phyloP scores from a whole-genome alignment of 2,113 vertebrate genomes.

The Hippocampus mohnikei region DNA sequence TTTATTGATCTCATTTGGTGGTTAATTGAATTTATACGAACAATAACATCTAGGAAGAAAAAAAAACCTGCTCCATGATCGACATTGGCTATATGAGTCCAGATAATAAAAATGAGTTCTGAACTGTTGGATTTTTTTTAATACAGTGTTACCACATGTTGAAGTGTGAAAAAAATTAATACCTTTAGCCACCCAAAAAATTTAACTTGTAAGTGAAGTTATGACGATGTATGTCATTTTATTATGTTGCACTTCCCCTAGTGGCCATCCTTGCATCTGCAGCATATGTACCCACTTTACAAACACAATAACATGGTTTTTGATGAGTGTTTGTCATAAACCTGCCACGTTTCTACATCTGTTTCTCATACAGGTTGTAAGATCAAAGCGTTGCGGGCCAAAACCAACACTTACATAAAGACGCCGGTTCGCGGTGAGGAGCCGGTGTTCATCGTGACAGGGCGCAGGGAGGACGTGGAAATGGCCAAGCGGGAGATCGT shows the following conservation, averaged over 20 bases:
- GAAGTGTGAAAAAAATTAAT: too few relatives aligned
- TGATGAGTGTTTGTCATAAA: neutral
- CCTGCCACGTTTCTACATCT: neutral
- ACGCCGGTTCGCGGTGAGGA: conserved; percentile 92
- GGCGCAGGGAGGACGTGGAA: conserved; percentile 92
- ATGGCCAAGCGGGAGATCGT: conserved; percentile 96
- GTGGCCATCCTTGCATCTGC: neutral
- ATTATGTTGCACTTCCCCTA: neutral
- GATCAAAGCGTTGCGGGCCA: conserved; percentile 94
- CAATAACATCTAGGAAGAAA: too few relatives aligned
- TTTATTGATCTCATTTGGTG: too few relatives aligned
- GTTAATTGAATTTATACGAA: too few relatives aligned
- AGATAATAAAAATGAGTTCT: neutral
- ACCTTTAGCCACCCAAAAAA: too few relatives aligned
- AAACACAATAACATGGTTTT: neutral
- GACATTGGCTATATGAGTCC: neutral
- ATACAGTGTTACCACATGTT: too few relatives aligned
- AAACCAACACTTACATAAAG: conserved; percentile 98
- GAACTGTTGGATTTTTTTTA: too few relatives aligned
- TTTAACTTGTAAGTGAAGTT: too few relatives aligned
- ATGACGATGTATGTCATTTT: neutral
- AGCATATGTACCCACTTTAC: neutral
- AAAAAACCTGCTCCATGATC: neutral
- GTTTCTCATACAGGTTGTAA: conserved; percentile 82
- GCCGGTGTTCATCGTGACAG: conserved; percentile 92